Evolutionary conservation across 1,140 invertebrate genomes (phyloP), one percentile per base, ranked within the genome.

Genomic region (Ctenoplectra terminalis): DNA sequence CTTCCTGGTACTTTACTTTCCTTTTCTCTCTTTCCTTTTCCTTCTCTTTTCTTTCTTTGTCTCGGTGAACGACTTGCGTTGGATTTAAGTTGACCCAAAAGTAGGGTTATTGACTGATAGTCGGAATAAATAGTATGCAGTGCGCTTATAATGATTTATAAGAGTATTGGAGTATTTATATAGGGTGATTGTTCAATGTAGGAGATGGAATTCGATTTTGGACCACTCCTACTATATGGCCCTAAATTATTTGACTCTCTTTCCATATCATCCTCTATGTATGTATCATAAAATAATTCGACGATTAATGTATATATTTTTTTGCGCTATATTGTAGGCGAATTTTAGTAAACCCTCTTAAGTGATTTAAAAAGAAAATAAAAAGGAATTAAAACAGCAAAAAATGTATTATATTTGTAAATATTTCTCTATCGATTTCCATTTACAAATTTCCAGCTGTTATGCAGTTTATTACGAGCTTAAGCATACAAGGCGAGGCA

Each of bases 391-490:
- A 31, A 3, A 60, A 17, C n/a, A n/a, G n/a, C n/a, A 3, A 60
- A 4, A 31, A 34, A 20, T 20, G 1, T 1, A 34, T 60, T 7
- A 15, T 34, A 9, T 60, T 20, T 20, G 15, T 17, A 9, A 23
- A 63, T n/a, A 37, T 23, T 37, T 37, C n/a, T 40, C 60, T 63
- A 63, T 63, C 60, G 34, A 63, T 63, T n/a, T 37, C 1, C 23
- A 34, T 63, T n/a, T 37, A 5, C 23, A 63, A 13, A 37, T 37
- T 40, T 40, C 61, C 61, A 40, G 50, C n/a, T 71, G 17, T 52
- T n/a, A 37, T n/a, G n/a, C 34, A 37, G 50, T 67, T 76, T 43
- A 43, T 67, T 40, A 54, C 9, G 23, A n/a, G 29, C 17, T 67
- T n/a, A 29, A 70, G 37, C 29, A 40, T 40, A 5, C 48, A 15